Evolutionary conservation across 2,888 invertebrate species (phyloP).

Genomic region (Alentia gelatinosa): DNA sequence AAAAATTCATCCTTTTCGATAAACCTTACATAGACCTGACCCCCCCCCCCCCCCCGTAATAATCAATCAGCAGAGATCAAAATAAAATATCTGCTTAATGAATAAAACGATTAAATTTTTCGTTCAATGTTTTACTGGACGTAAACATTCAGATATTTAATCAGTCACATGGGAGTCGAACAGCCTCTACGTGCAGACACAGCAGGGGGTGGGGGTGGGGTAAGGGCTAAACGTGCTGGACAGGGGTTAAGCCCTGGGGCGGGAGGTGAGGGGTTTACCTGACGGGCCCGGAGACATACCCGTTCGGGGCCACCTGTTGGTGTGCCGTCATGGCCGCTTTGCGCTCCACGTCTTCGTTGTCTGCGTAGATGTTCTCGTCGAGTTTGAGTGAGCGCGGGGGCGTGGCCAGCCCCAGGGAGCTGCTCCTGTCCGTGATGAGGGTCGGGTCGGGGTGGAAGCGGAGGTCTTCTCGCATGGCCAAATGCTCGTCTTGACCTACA

Average conservation of each 20-base stretch:
- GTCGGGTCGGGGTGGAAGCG: slow-evolving; percentile 59
- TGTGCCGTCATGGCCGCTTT: neutral
- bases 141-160: too few species aligned
- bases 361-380: slow-evolving; percentile 83
- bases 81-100: too few species aligned
- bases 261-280: neutral
- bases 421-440: slow-evolving; percentile 83
- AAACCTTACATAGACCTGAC: neutral
- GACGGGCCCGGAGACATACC: neutral
- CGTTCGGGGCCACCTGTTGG: slow-evolving; percentile 49
- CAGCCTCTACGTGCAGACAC: too few species aligned
- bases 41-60: slow-evolving; percentile 51
- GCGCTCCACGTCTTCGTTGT: slow-evolving; percentile 52
- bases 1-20: too few species aligned
- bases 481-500: slow-evolving; percentile 74
- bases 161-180: too few species aligned
- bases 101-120: too few species aligned
- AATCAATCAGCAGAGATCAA: slow-evolving; percentile 58
- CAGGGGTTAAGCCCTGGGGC: too few species aligned
- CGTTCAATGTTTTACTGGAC: too few species aligned
- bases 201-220: slow-evolving; percentile 59
- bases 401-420: slow-evolving; percentile 90
- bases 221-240: neutral
- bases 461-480: slow-evolving; percentile 69
- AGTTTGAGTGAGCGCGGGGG: slow-evolving; percentile 93